These are phyloP conservation scores for Lathamus discolor DNA, from an alignment of 2,113 vertebrate genomes.

Conservation along the genomic window DNA sequence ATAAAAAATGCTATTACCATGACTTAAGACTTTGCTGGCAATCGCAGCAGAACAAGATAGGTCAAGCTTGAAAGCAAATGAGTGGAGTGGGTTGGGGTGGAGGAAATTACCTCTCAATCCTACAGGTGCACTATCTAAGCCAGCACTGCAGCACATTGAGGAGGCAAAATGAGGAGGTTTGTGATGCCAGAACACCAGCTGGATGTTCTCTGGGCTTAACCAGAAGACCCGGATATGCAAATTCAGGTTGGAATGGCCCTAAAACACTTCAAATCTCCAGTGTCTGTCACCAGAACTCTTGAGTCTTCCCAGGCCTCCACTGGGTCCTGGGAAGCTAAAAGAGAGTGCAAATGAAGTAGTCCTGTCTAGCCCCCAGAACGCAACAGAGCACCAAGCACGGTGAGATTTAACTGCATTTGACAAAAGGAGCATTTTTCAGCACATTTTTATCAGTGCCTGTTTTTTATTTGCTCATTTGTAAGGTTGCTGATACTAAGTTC, in stretches of 20 bases:
- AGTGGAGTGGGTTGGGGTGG: too few relatives aligned
- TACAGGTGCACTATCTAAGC: slow-evolving; percentile 32
- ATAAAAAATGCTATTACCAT: not conserved
- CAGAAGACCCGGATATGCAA: not conserved
- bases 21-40: not conserved
- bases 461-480: slow-evolving; percentile 35
- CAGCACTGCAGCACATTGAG: not conserved
- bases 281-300: not conserved
- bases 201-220: not conserved
- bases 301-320: not conserved
- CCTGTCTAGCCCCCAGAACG: not conserved
- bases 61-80: not conserved
- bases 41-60: not conserved
- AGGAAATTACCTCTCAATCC: not conserved
- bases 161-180: not conserved
- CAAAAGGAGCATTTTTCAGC: slow-evolving; percentile 13
- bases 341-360: not conserved
- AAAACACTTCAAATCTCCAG: not conserved
- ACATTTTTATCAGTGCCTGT: slow-evolving; percentile 18
- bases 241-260: not conserved
- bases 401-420: not conserved
- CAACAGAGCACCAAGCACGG: not conserved
- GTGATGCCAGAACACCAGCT: slow-evolving; percentile 11
- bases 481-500: slow-evolving; percentile 26
- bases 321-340: not conserved